These are phyloP conservation scores for Xestobium rufovillosum DNA, from an alignment of 2,888 invertebrate genomes.

Conservation along the genomic window DNA sequence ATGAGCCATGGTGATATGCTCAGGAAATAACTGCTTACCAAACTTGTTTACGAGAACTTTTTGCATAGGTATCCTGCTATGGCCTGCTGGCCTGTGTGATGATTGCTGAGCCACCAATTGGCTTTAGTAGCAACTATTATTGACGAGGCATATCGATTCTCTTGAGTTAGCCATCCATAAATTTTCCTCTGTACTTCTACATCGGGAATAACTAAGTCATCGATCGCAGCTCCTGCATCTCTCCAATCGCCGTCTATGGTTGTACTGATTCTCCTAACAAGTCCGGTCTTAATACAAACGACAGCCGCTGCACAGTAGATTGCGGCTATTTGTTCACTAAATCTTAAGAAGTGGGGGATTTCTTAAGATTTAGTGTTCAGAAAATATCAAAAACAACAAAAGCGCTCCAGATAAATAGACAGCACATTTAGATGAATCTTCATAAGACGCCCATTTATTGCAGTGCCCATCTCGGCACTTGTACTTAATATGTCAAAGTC, in stretches of 20 bases:
- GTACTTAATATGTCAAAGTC: too few species aligned
- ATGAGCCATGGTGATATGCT: neutral
- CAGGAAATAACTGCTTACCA: constrained; percentile 1
- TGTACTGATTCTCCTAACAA: too few species aligned
- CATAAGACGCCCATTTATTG: too few species aligned
- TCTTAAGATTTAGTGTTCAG: too few species aligned
- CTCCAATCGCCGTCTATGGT: constrained; percentile 1
- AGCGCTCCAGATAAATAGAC: too few species aligned
- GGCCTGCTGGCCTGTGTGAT: constrained; percentile 1
- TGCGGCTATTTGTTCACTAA: too few species aligned
- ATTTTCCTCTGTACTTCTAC: neutral
- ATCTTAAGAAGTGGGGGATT: too few species aligned
- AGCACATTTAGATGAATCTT: too few species aligned
- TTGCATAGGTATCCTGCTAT: neutral
- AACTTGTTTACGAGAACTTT: neutral
- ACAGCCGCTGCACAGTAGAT: too few species aligned
- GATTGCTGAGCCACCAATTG: constrained; percentile 3
- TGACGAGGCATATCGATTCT: neutral
- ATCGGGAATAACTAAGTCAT: neutral
- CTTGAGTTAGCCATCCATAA: constrained; percentile 1
- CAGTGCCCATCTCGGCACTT: too few species aligned
- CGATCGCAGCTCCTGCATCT: neutral
- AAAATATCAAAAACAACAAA: too few species aligned
- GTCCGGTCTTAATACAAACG: too few species aligned
- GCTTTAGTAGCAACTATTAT: neutral